Base-by-base conservation (phyloP, 2,113 vertebrate species). In the Dipodomys merriami region DNA sequence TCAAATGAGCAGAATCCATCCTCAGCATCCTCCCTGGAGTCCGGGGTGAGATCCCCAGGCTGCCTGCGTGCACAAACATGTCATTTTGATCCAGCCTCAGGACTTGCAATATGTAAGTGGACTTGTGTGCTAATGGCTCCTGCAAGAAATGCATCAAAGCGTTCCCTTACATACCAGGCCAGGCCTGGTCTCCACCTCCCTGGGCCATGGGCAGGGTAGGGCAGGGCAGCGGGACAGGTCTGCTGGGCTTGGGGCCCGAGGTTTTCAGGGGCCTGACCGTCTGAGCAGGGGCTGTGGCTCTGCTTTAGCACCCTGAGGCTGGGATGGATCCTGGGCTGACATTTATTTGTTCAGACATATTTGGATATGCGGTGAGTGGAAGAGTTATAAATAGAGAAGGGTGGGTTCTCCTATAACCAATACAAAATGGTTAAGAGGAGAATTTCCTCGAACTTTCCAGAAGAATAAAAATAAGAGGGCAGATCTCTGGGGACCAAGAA, bases 351-450 rank as follows among this genome's bases (percentile, higher is more conserved):
- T 77, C 46, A 4, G 94, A 60, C 82, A 60, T 11, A 69, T 76
- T 71, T 86, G 69, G 29, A 69, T 78, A 44, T 16, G 49, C 49
- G 89, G 85, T 33, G 53, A 82, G 71, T 7, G 7, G 0, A 4
- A 25, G 80, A 69, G 88, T 71, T 87, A 91, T 86, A 92, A 92
- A 86, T 71, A 88, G 94, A 72, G 92, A 83, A 73, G 0, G 2
- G 88, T 74, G 88, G 93, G 20, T 67, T 91, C 92, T 65, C 62
- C 80, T 64, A 90, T 76, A 93, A 76, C 80, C 79, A 90, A 72
- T 72, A 44, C 60, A 71, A 53, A 94, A 93, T 57, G 64, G 30
- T 69, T 64, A n/a, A 65, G 74, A 62, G 44, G 64, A 74, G 86
- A 76, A 88, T 89, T 86, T 86, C 92, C 83, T 90, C 29, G 29